Evolutionary conservation across 2,113 vertebrate species (phyloP), one percentile per base, ranked within the genome.

Genomic region (Oophaga pumilio): DNA sequence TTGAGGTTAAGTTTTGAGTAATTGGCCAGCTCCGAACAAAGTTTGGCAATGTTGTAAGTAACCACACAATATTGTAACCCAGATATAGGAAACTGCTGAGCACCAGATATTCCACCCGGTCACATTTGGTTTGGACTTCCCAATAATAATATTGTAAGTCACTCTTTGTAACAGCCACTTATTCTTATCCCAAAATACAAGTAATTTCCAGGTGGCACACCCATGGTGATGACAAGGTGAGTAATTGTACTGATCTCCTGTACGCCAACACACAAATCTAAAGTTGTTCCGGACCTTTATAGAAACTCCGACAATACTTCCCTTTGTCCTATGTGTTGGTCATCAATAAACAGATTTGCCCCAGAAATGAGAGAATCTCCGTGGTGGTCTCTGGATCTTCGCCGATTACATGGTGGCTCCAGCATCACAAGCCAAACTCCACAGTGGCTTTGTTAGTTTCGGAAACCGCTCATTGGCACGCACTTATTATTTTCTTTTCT

Each of bases 11-110:
- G 8, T 94, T 93, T 69, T 90, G 89, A 28, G 92, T 94, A 74
- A 69, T 95, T 78, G 90, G 93, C 89, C 91, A 92, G 76, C 93
- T 94, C 76, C 92, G 93, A 82, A 82, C 92, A 85, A 91, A 91
- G 77, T 94, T 93, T 92, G 93, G 90, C 82, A 90, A 91, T 73
- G 93, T 93, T n/a, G 94, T 95, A 88, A 93, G 94, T 94, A 90
- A 24, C 85, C 26, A 20, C 52, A 57, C 2, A 24, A 57, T 14
- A 10, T 52, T 76, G 49, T 76, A 52, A 18, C 76, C 52, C 77
- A 80, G 24, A 33, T 18, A 80, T 26, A 80, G 53, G 14, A 78
- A 79, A 57, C 52, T 11, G 52, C 24, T 28, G n/a, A 56, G 76
- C 76, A 57, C 1, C 17, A 15, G 76, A 24, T 20, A 11, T 80